Base-by-base conservation (phyloP, 2,888 invertebrate genomes). In the Phorcus lineatus region DNA sequence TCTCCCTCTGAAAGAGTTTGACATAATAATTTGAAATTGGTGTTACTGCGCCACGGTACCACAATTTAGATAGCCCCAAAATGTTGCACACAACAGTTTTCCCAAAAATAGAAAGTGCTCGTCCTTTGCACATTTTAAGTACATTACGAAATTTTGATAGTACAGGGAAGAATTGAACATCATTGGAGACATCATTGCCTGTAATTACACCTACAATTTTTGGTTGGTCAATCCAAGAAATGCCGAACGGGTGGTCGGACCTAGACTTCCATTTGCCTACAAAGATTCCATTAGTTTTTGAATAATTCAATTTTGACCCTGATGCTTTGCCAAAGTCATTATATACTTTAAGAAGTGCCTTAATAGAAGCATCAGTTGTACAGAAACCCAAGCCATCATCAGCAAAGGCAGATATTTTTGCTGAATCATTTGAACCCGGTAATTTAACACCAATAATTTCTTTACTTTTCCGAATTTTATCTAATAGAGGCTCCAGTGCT, bases 181-280 rank as follows among this genome's bases (percentile, higher is more conserved):
- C 83, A 2, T 53, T 40, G n/a, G 62, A 54, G 2, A 80, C 36
- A 47, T 81, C 19, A 36, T 77, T 66, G 16, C 84, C 86, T 66
- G 80, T 78, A 17, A 75, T 57, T 54, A 84, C 66, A 52, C 84
- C 84, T 54, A 83, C 74, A 16, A 86, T 40, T 74, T 83, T 86
- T 22, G 54, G 57, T 36, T 81, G 77, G 31, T 82, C 52, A 16
- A 84, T 82, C 82, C 82, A 86, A 28, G 79, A n/a, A n/a, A 80
- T 80, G 11, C 80, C 80, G 22, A 80, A 80, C 40, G 76, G 66
- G n/a, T 76, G 76, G 36, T 80, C 76, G 0, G 76, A 76, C 16
- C 76, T 22, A 67, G n/a, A 67, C 17, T n/a, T 77, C 53, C 75
- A 80, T 31, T 77, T 75, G 2, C 80, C 80, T n/a, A 67, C 36